Evolutionary conservation across 2,797 vertebrate species (phyloP).

Genomic region (Microcaecilia unicolor): DNA sequence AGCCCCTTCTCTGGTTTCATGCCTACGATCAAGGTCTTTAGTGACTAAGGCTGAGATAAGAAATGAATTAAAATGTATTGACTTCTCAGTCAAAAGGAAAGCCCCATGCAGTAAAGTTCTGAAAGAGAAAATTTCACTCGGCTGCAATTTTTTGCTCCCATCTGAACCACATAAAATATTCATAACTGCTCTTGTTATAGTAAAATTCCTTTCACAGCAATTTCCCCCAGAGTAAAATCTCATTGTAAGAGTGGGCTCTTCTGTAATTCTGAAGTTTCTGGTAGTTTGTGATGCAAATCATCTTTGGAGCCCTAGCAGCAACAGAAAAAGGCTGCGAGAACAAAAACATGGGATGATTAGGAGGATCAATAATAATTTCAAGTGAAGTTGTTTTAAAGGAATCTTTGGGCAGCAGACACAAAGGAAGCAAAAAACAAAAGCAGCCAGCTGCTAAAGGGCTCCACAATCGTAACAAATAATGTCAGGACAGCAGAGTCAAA

Average conservation of each 20-base stretch:
- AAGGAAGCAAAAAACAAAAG: too few relatives aligned
- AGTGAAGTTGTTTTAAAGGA: neutral
- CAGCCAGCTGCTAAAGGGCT: too few relatives aligned
- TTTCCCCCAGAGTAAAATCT: constrained; percentile 7
- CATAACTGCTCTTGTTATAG: constrained; percentile 15
- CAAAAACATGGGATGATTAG: neutral
- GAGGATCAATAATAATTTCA: constrained; percentile 12
- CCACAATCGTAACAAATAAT: too few relatives aligned
- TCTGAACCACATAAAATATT: constrained; percentile 26
- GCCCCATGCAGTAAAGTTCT: neutral
- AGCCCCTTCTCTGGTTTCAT: too few relatives aligned
- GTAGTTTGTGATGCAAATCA: constrained; percentile 25
- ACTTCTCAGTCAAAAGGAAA: neutral
- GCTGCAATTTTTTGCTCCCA: neutral
- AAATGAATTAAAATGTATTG: neutral
- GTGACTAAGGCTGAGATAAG: too few relatives aligned
- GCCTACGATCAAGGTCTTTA: too few relatives aligned
- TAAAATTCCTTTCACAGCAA: constrained; percentile 19
- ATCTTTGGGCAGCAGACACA: too few relatives aligned
- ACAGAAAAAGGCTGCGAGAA: constrained; percentile 11
- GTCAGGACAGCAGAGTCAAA: too few relatives aligned
- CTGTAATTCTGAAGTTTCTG: constrained; percentile 5
- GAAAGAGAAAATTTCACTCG: neutral
- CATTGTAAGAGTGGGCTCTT: constrained; percentile 7
- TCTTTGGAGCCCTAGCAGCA: constrained; percentile 11